A percentile compares a stretch with the other conserved stretches of the same genome.
Evolutionary conservation across 1,140 invertebrate species (phyloP).

Genomic region (Neodiprion fabricii): DNA sequence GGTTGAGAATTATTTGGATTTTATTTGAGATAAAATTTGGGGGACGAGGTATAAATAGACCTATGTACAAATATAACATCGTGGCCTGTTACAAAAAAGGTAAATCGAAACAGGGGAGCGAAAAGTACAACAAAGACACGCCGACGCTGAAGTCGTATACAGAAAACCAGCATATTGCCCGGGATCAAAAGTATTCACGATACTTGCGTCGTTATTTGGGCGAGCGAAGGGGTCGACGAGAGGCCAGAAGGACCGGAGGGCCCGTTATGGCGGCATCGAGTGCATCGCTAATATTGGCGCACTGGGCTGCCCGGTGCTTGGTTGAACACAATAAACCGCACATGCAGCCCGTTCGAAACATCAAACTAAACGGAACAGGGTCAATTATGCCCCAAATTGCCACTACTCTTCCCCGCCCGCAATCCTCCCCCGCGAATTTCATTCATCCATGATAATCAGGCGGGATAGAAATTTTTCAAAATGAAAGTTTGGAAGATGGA

Average conservation of each 20-base stretch:
- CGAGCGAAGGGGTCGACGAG: constrained; percentile 21
- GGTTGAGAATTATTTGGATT: no score
- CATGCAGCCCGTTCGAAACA: background rate
- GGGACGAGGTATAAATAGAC: no score
- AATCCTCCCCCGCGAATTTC: no score
- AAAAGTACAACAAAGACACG: constrained; percentile 29
- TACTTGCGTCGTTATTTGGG: constrained; percentile 51
- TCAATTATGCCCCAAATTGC: background rate
- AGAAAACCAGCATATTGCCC: constrained; percentile 41
- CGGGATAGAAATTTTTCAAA: no score
- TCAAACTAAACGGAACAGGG: background rate
- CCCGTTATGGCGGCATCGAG: constrained; percentile 49
- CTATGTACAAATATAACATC: no score
- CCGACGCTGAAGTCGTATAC: constrained; percentile 33
- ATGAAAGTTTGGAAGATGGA: no score
- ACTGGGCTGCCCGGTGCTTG: constrained; percentile 39
- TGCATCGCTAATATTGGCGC: constrained; percentile 54
- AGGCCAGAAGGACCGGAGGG: constrained; percentile 25
- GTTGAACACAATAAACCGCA: constrained; percentile 44
- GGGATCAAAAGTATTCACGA: constrained; percentile 50
- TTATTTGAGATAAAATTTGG: no score
- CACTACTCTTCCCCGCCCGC: background rate
- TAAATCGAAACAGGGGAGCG: constrained; percentile 16
- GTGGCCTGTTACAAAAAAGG: no score
- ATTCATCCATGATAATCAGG: no score